Evolutionary conservation across 2,113 vertebrate genomes (phyloP), one percentile per base, ranked within the genome.

Genomic region (Dunckerocampus dactyliophorus): DNA sequence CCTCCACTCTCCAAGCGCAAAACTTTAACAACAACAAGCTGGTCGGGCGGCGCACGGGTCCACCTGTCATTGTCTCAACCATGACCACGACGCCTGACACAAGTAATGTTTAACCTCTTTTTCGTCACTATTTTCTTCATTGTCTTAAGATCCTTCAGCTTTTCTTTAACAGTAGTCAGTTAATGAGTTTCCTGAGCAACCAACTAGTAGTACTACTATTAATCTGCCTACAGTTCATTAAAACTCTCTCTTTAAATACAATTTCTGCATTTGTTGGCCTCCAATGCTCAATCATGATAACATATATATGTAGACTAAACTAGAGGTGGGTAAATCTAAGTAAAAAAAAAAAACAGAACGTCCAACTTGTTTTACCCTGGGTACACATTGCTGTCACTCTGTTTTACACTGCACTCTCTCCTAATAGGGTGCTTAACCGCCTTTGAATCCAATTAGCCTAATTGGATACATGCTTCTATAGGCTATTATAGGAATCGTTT

Each of bases 1-100:
- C 59, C 62, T 0, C 87, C 65, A 10, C 70, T 78, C 0, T 86
- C 21, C 87, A 82, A 82, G 73, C 50, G 45, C 83, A 19, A 78
- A 75, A 87, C 88, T 51, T 87, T 76, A 84, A 87, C 84, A 62
- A 85, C 0, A 92, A 80, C 81, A 92, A 92, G 82, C 92, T 94
- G 90, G 86, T 93, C 69, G 94, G 92, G 82, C 90, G 97, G 37
- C 91, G 97, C 39, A 99, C 97, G 0, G 97, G 97, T 59, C 94
- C 96, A 0, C 96, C 97, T 0, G 92, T 99, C 87, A 96, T 99
- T 68, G 92, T 99, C 58, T 96, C 97, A 72, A 97, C 94, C 74
- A 94, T 97, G 95, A 78, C 47, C 56, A 74, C 93, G 0, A 85
- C 94, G 0, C 91, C 95, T 7, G 97, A 99, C 75, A 90, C 94